Evolutionary conservation across 1,140 invertebrate genomes (phyloP), one percentile per base, ranked within the genome.

Genomic region (Belonocnema kinseyi): DNA sequence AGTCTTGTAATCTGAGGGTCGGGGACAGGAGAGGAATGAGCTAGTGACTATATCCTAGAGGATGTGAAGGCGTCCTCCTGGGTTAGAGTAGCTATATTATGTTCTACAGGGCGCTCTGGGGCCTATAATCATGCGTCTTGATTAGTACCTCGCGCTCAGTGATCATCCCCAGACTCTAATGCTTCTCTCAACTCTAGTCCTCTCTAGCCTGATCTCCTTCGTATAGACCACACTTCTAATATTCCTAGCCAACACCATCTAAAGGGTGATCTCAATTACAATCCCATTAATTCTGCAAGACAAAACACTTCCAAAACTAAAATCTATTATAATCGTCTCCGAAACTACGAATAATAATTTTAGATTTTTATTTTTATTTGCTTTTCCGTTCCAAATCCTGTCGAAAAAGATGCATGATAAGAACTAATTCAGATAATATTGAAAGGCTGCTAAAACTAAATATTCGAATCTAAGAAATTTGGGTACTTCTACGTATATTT

Each of bases 51-150:
- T 77, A 71, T 81, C 82, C 72, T 73, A 77, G 82, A 84, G 82
- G 77, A 86, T 80, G 74, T 82, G 73, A 78, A 74, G 81, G 83
- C 78, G 82, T 81, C 83, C 83, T 85, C 82, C 85, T 72, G 81
- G 81, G 83, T 85, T 77, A 81, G 54, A 78, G 81, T 76, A 78
- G 72, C 74, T 82, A 80, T 85, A 83, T 83, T 82, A 81, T 73
- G 82, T 83, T 81, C 82, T 85, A 74, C 78, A 78, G 83, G 85
- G 86, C 82, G 86, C 85, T 85, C 82, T 83, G 84, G 86, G 89
- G 88, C 88, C 89, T 91, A 90, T 91, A 91, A 91, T 91, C 90
- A 89, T 90, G 89, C 85, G 85, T 90, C 89, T 90, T 90, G 90
- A 91, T 91, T 91, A 91, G 88, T 90, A 86, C 86, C 78, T 82